Percentiles rank a stretch among this genome's conserved stretches.
These are phyloP conservation scores for Crossocerus cetratus DNA, from an alignment of 2,888 invertebrate genomes.

Conservation along the genomic window DNA sequence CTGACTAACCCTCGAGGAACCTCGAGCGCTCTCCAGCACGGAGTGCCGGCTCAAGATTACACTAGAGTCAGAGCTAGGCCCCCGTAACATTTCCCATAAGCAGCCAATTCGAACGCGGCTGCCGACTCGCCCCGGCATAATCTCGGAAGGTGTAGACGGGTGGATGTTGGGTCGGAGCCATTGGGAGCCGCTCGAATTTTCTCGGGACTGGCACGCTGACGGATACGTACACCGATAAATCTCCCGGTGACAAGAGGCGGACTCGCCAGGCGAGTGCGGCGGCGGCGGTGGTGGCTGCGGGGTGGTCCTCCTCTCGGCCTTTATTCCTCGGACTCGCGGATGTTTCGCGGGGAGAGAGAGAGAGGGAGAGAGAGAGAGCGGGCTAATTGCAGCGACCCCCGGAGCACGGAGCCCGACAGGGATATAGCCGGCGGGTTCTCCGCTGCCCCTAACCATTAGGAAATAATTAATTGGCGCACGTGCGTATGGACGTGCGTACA, in stretches of 20 bases:
- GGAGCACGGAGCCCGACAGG: conserved; percentile 1
- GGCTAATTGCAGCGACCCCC: not conserved
- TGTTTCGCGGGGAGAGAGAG: conserved; percentile 1
- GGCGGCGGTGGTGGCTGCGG: not conserved
- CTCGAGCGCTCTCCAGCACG: not conserved
- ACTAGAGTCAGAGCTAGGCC: not conserved
- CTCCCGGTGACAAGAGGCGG: conserved; percentile 12
- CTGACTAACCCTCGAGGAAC: not conserved
- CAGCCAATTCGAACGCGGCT: too few species aligned
- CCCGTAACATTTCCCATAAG: too few species aligned
- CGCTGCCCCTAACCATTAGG: conserved; percentile 22
- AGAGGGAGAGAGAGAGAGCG: too few species aligned
- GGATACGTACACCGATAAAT: conserved; percentile 7
- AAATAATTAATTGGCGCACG: conserved; percentile 40
- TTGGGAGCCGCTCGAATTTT: too few species aligned
- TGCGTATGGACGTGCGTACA: conserved; percentile 27
- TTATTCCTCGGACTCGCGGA: conserved; percentile 5
- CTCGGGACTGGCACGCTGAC: conserved; percentile 9
- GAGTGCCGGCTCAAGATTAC: not conserved
- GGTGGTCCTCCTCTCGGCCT: conserved; percentile 11
- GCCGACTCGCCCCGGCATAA: too few species aligned
- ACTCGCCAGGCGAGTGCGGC: conserved; percentile 1
- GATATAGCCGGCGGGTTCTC: too few species aligned
- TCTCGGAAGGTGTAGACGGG: too few species aligned
- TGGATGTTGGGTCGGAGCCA: too few species aligned